Base-by-base conservation (phyloP, 2,113 vertebrate species). In the Oplegnathus fasciatus region DNA sequence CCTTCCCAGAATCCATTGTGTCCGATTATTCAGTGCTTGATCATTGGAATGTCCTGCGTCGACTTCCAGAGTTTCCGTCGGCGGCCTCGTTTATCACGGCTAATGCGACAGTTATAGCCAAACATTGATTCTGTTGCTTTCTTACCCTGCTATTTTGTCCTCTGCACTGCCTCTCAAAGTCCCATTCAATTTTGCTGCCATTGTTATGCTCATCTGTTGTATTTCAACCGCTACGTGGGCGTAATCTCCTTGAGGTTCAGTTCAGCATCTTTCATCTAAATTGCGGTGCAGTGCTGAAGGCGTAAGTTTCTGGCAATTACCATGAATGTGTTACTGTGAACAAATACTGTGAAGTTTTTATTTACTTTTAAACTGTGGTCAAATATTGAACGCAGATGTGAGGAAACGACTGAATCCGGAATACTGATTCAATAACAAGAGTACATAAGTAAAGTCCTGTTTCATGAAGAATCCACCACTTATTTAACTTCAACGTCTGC, bases 31-130 rank as follows among this genome's bases (percentile, higher is more conserved):
- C 67, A 75, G 70, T n/a, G 44, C 86, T 94, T 92, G 87, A 92
- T 94, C 88, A 89, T 84, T 80, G 82, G 62, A 91, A 90, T 89
- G 67, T 86, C 87, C 81, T 46, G 67, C 57, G 50, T 64, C 11
- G 26, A 88, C 86, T 86, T 91, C 73, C 82, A 52, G 78, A 86
- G 82, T 82, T 91, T 87, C 77, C 40, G 54, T 75, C 18, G 10
- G 48, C 5, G 6, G 67, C 46, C 82, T 91, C 82, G 40, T 94
- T 92, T 68, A 84, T 94, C 91, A 91, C 24, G 3, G 73, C 83
- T 94, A 92, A 93, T 90, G 87, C 15, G 82, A 91, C 84, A 82
- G 87, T 87, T 92, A 90, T 84, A 80, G 90, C 83, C 83, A 89
- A 92, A 91, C 89, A 91, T 90, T 85, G 86, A 92, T 94, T 90